These are phyloP conservation scores for Hyles euphorbiae DNA, from an alignment of 1,140 invertebrate species.

Conservation along the genomic window DNA sequence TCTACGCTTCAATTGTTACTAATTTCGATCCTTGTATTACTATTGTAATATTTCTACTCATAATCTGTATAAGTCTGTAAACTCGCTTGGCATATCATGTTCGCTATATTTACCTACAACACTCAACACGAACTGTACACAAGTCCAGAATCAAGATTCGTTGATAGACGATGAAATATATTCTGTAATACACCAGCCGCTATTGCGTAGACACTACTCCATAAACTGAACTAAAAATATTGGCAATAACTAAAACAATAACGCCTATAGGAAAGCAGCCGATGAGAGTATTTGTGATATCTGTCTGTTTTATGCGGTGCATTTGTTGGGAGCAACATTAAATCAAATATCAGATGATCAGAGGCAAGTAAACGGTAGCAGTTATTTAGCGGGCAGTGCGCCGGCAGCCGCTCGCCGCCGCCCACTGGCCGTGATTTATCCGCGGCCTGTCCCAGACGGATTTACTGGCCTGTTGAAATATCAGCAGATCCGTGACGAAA, in stretches of 20 bases:
- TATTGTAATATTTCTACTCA: no score
- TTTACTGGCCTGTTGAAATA: slow-evolving; percentile 58
- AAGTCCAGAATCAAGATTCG: no score
- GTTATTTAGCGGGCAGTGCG: slow-evolving; percentile 49
- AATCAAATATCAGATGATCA: slow-evolving; percentile 71
- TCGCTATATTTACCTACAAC: no score
- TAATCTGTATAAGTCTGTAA: no score
- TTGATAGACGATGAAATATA: no score
- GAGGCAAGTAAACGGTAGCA: slow-evolving; percentile 69
- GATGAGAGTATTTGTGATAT: slow-evolving; percentile 8
- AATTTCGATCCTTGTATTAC: no score
- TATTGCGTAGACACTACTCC: no score
- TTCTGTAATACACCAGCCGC: no score
- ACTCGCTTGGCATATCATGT: no score
- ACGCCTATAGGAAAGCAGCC: background rate
- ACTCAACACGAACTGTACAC: no score
- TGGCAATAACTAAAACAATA: background rate
- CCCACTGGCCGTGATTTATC: slow-evolving; percentile 67
- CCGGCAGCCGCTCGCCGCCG: slow-evolving; percentile 33
- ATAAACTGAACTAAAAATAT: no score
- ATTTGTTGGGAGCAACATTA: slow-evolving; percentile 46
- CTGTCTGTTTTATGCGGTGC: slow-evolving; percentile 26
- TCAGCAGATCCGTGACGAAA: slow-evolving; percentile 60
- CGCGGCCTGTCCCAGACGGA: slow-evolving; percentile 36
- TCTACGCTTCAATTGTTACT: no score